Evolutionary conservation across 92 coral and sea anemone genomes (phyloP).

Genomic region (Zoanthus solanderi): DNA sequence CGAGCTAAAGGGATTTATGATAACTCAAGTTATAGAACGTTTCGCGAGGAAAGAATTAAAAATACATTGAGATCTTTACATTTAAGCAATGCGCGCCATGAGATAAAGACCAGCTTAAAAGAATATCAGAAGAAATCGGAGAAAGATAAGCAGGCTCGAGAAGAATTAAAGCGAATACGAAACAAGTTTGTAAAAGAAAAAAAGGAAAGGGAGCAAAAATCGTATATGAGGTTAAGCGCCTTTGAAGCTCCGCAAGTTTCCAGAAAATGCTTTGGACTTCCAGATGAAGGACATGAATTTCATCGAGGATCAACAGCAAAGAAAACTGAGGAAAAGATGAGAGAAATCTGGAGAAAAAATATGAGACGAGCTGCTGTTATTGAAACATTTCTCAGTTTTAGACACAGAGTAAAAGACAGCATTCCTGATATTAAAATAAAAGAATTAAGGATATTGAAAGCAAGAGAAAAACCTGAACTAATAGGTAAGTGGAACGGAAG

Average conservation of each 20-base stretch:
- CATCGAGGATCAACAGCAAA: constrained; percentile 55
- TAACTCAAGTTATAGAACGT: constrained; percentile 75
- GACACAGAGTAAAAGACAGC: constrained; percentile 18
- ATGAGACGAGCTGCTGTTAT: constrained; percentile 75
- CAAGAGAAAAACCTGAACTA: neutral
- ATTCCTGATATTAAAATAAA: constrained; percentile 73
- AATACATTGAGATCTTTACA: constrained; percentile 76
- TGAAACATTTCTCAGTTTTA: constrained; percentile 62
- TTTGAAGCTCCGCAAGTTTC: constrained; percentile 88
- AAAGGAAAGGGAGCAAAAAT: constrained; percentile 63
- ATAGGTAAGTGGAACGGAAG: neutral
- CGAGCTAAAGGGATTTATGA: constrained; percentile 84
- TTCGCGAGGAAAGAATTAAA: constrained; percentile 72
- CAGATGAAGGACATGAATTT: constrained; percentile 92
- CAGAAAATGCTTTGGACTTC: constrained; percentile 88
- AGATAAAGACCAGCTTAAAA: constrained; percentile 77
- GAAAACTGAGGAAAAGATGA: constrained; percentile 65
- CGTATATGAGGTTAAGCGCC: constrained; percentile 82
- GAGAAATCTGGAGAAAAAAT: constrained; percentile 78
- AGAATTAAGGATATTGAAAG: constrained; percentile 4
- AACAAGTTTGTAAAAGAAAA: constrained; percentile 78
- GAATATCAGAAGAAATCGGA: constrained; percentile 74
- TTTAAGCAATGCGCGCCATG: constrained; percentile 72
- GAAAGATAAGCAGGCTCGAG: constrained; percentile 81
- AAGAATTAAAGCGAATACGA: constrained; percentile 83